A percentile compares a stretch with the other conserved stretches of the same genome.
These are phyloP conservation scores for Dicerorhinus sumatrensis DNA, from an alignment of 2,113 vertebrate genomes.

Conservation along the genomic window DNA sequence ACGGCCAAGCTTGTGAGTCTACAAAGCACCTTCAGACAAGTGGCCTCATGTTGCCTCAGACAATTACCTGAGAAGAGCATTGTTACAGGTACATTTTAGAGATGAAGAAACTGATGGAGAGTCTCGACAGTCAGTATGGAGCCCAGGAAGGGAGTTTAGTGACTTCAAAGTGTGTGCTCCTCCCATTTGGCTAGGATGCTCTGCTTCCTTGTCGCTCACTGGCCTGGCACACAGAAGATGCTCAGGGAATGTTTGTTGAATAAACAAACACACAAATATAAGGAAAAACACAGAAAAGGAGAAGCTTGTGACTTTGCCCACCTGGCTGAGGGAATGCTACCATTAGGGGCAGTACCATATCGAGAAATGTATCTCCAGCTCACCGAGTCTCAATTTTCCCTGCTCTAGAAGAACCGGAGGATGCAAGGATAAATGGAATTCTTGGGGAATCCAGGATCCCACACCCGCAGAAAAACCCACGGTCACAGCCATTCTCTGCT, in stretches of 20 bases:
- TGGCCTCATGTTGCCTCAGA: background rate
- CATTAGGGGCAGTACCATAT: accelerated
- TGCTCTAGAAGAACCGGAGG: background rate
- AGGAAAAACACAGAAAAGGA: background rate
- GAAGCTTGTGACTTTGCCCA: accelerated
- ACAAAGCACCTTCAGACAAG: background rate
- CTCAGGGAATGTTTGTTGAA: too few species aligned
- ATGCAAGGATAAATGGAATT: background rate
- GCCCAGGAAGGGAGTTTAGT: accelerated
- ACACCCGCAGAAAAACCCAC: accelerated
- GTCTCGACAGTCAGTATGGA: accelerated
- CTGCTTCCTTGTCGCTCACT: background rate
- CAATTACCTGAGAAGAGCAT: background rate
- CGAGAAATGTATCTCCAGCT: accelerated
- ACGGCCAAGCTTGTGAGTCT: background rate
- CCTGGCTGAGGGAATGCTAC: accelerated
- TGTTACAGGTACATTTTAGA: accelerated
- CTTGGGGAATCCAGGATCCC: background rate
- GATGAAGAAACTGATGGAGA: background rate
- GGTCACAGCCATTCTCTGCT: background rate
- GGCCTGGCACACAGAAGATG: background rate
- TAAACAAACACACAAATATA: background rate
- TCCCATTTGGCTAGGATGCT: background rate
- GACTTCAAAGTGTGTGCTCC: accelerated
- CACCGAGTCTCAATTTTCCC: background rate